These are phyloP conservation scores for Orchesellides sinensis DNA, from an alignment of 2,888 invertebrate species.

Conservation along the genomic window DNA sequence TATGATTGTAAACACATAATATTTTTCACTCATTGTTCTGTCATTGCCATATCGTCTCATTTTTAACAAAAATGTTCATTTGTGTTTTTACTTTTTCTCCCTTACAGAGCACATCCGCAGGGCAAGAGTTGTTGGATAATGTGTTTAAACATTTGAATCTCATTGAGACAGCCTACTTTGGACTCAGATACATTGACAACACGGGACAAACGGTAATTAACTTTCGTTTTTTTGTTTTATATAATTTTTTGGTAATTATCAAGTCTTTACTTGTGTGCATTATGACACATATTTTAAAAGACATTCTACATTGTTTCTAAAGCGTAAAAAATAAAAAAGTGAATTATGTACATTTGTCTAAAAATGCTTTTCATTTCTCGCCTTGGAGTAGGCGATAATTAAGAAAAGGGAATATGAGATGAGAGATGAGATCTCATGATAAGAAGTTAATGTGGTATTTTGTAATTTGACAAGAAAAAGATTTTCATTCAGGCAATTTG, in stretches of 20 bases:
- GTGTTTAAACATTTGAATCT: constrained; percentile 95
- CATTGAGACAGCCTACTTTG: constrained; percentile 97
- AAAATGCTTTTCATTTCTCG: constrained; percentile 18
- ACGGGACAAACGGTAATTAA: constrained; percentile 94
- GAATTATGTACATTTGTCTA: background rate
- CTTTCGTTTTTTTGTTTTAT: constrained; percentile 18
- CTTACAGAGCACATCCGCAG: constrained; percentile 91
- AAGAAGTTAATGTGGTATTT: constrained; percentile 6
- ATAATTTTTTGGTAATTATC: background rate
- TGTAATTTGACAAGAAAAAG: background rate
- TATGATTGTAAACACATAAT: constrained; percentile 4
- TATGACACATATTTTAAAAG: no score
- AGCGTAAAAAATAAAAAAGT: background rate
- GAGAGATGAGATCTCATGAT: constrained; percentile 5
- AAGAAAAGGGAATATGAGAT: background rate
- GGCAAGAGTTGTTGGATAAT: constrained; percentile 93
- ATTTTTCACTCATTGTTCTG: constrained; percentile 28
- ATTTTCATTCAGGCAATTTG: background rate
- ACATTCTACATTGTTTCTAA: constrained; percentile 3
- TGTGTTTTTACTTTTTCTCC: constrained; percentile 74
- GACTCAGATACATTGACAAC: constrained; percentile 93
- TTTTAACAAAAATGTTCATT: constrained; percentile 16
- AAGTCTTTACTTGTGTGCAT: background rate
- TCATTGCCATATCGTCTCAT: no score
- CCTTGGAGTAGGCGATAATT: constrained; percentile 8